Conservation (phyloP, 1,140 invertebrate species). For the Drosophila auraria region DNA sequence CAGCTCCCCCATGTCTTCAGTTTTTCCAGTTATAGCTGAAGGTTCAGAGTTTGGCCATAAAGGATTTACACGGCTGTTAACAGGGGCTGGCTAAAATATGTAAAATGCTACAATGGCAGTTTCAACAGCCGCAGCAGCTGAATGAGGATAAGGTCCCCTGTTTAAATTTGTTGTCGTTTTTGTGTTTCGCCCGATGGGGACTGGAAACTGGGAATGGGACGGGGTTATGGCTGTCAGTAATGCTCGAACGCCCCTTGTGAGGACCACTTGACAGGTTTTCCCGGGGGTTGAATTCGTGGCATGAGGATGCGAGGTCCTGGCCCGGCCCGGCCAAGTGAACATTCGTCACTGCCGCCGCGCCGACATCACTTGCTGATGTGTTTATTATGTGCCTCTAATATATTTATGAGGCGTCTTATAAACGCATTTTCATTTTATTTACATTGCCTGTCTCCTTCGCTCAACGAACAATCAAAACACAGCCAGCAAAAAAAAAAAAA, state of each 20-base stretch:
- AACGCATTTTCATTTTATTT: conserved; percentile 83
- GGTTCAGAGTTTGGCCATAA: conserved; percentile 69
- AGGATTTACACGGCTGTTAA: conserved; percentile 81
- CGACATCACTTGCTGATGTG: conserved; percentile 73
- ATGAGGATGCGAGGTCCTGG: conserved; percentile 13
- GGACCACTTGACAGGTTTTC: conserved; percentile 69
- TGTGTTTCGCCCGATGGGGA: conserved; percentile 38
- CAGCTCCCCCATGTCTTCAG: neutral
- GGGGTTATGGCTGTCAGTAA: conserved; percentile 59
- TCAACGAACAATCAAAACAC: conserved; percentile 32
- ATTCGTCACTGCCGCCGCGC: conserved; percentile 66
- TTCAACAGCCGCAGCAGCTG: conserved; percentile 19
- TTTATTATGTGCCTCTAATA: conserved; percentile 82
- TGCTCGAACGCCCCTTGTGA: conserved; percentile 69
- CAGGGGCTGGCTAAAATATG: conserved; percentile 69
- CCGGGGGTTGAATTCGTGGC: conserved; percentile 1
- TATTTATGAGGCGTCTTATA: conserved; percentile 84
- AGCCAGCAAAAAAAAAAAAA: conserved; percentile 1
- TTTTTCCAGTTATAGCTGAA: conserved; percentile 16
- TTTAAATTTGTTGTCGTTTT: conserved; percentile 77
- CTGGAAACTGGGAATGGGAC: neutral
- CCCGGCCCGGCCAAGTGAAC: conserved; percentile 34
- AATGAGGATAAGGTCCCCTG: conserved; percentile 20
- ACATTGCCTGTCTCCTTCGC: conserved; percentile 44
- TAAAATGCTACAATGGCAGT: conserved; percentile 64